phyloP scores from a whole-genome alignment of 2,113 vertebrate genomes.

The Toxostoma redivivum region DNA sequence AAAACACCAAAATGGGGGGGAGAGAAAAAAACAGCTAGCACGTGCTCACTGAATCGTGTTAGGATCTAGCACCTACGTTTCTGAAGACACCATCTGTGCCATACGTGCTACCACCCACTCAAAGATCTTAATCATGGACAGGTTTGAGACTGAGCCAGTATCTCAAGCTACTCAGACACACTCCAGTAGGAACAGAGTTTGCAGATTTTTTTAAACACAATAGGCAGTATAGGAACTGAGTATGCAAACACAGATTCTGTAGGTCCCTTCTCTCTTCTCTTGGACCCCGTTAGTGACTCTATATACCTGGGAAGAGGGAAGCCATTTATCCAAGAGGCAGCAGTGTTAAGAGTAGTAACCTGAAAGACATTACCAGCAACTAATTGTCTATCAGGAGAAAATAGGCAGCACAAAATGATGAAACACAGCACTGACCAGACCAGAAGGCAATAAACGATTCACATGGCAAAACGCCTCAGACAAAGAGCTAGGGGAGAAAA shows the following conservation, averaged over 20 bases:
- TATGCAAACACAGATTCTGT: not conserved
- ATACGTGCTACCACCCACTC: not conserved
- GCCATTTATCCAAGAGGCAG: not conserved
- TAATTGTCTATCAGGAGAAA: not conserved
- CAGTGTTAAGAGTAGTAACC: not conserved
- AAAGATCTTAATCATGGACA: not conserved
- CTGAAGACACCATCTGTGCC: conserved; percentile 14
- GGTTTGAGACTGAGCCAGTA: not conserved
- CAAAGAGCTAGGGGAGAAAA: not conserved
- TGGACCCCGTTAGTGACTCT: not conserved
- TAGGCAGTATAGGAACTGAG: not conserved
- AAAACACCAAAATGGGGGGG: not conserved
- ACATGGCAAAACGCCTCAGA: not conserved
- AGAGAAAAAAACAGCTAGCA: not conserved
- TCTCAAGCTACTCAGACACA: not conserved
- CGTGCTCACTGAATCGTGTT: not conserved
- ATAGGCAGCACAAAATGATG: not conserved
- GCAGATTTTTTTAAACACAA: not conserved
- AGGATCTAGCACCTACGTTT: not conserved
- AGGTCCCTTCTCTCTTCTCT: not conserved
- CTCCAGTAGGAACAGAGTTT: not conserved
- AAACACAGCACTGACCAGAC: not conserved
- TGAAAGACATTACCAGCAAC: not conserved
- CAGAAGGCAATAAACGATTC: not conserved
- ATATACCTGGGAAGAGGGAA: not conserved